Conservation (phyloP, 2,888 invertebrate species). For the Hipparchia sbordonii region DNA sequence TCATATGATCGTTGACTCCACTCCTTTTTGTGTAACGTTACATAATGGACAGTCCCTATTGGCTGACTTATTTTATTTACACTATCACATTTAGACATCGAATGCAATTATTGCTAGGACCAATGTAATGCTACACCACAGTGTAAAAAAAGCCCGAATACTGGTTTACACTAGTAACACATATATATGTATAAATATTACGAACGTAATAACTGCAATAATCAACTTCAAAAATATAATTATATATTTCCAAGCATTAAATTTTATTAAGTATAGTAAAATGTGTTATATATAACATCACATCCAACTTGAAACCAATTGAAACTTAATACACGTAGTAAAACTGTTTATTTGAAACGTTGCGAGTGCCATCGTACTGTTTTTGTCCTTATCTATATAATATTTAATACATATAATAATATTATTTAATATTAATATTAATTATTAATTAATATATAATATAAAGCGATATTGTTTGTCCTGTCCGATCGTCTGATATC, state of each 20-base stretch:
- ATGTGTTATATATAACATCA: conserved; percentile 30
- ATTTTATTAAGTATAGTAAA: conserved; percentile 16
- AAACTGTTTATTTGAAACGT: conserved; percentile 24
- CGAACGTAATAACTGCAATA: conserved; percentile 18
- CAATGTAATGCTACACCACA: not conserved
- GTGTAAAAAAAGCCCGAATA: conserved; percentile 3
- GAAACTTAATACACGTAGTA: conserved; percentile 27
- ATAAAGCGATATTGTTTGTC: conserved; percentile 13
- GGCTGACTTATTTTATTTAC: not conserved
- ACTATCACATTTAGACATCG: not conserved
- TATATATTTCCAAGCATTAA: conserved; percentile 19
- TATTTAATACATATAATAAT: conserved; percentile 8
- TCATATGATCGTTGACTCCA: not conserved
- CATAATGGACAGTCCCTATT: not conserved
- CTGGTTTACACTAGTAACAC: conserved; percentile 8
- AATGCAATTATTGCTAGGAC: not conserved
- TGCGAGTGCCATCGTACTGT: conserved; percentile 36
- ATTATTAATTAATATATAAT: conserved; percentile 9
- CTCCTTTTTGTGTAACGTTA: not conserved
- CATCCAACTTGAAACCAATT: conserved; percentile 34
- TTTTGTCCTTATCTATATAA: conserved; percentile 3
- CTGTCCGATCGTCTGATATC: not conserved
- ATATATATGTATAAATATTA: not conserved
- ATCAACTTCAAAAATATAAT: conserved; percentile 25
- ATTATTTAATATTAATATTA: not conserved